A percentile compares a stretch with the other conserved stretches of the same genome.
These are phyloP conservation scores for Dicrurus megarhynchus DNA, from an alignment of 2,113 vertebrate genomes.

Conservation along the genomic window DNA sequence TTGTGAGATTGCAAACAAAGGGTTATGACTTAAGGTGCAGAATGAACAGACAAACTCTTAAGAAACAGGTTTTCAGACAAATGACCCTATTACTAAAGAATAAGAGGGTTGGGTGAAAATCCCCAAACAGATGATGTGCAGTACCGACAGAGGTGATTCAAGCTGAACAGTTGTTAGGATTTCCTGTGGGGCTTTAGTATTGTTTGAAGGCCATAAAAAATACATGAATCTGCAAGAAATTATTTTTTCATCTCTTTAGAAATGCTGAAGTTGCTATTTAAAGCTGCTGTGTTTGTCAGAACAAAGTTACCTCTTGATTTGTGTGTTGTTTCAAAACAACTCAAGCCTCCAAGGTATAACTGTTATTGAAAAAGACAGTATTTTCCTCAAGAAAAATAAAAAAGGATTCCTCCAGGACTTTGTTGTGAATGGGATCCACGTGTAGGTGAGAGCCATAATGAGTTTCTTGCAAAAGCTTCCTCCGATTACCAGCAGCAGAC, in stretches of 20 bases:
- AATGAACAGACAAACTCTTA: not conserved
- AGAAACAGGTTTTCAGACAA: not conserved
- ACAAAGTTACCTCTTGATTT: not conserved
- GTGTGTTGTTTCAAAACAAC: not conserved
- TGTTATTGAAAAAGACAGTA: not conserved
- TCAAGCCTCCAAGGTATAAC: not conserved
- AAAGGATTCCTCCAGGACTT: not conserved
- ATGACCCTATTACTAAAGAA: not conserved
- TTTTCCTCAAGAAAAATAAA: not conserved
- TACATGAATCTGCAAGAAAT: not conserved
- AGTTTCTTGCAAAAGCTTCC: not conserved
- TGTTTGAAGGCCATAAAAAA: not conserved
- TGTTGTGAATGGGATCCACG: not conserved
- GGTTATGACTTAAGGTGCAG: constrained; percentile 5
- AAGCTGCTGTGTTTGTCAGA: not conserved
- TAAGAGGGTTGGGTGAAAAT: not conserved
- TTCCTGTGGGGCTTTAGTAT: not conserved
- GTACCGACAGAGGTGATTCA: not conserved
- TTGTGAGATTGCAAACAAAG: not conserved
- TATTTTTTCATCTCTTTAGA: not conserved
- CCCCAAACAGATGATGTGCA: not conserved
- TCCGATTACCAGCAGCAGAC: not conserved
- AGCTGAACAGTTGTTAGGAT: not conserved
- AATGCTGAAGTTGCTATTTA: not conserved
- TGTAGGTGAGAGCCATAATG: not conserved